Evolutionary conservation across 2,797 vertebrate genomes (phyloP).

Genomic region (Hybognathus amarus): DNA sequence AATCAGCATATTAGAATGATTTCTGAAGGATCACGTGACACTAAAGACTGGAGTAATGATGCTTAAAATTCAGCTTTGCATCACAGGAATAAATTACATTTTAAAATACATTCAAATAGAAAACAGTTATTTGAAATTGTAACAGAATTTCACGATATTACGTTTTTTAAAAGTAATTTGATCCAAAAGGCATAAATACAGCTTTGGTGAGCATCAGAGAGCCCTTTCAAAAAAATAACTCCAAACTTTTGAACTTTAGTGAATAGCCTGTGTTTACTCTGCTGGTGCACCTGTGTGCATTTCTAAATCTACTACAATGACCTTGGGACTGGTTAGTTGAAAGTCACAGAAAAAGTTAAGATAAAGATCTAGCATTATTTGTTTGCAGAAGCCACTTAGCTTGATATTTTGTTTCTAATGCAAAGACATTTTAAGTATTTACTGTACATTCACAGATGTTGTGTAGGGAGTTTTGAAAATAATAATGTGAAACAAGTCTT

Average conservation of each 20-base stretch:
- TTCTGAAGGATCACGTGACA: background rate
- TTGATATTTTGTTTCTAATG: background rate
- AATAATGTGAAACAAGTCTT: background rate
- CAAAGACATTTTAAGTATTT: background rate
- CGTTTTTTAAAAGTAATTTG: background rate
- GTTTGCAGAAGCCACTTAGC: background rate
- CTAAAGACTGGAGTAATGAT: background rate
- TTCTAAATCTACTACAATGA: background rate
- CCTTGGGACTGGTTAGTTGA: background rate
- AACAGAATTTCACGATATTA: background rate
- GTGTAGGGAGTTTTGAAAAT: background rate
- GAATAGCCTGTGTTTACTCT: background rate
- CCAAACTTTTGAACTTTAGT: background rate
- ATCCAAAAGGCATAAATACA: background rate
- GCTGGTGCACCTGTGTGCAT: background rate
- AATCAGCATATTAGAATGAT: background rate
- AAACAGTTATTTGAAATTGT: background rate
- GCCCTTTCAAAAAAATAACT: background rate
- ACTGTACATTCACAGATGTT: slow-evolving; percentile 42
- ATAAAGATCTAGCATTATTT: background rate
- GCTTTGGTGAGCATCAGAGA: background rate
- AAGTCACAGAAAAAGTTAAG: background rate
- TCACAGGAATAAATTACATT: no score
- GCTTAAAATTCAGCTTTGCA: background rate
- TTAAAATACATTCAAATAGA: no score